Percentiles rank a stretch among this genome's conserved stretches.
Evolutionary conservation across 2,888 invertebrate genomes (phyloP).

Genomic region (Nephrocerus scutellatus): DNA sequence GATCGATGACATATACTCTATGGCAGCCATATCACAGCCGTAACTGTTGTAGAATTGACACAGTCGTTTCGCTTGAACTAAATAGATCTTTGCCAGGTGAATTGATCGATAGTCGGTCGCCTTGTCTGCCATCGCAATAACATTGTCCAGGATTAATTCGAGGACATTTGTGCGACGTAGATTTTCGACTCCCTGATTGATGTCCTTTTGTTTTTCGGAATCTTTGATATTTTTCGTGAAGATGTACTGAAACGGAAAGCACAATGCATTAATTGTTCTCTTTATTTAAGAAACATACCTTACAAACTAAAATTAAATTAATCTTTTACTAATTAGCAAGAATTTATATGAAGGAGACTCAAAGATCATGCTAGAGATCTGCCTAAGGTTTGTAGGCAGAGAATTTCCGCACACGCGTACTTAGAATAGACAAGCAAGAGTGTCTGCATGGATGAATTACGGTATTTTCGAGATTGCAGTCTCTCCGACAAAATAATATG

Average conservation of each 20-base stretch:
- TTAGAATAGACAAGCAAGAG: too few species aligned
- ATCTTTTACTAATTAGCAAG: too few species aligned
- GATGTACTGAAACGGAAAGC: constrained; percentile 26
- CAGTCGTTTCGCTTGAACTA: constrained; percentile 64
- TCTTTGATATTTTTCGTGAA: constrained; percentile 25
- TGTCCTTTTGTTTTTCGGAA: constrained; percentile 21
- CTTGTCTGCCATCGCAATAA: constrained; percentile 61
- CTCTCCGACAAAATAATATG: too few species aligned
- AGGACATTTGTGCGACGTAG: constrained; percentile 58
- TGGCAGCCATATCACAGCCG: constrained; percentile 52
- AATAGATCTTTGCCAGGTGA: constrained; percentile 58
- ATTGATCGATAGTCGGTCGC: constrained; percentile 57
- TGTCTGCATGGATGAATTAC: too few species aligned
- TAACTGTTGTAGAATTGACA: constrained; percentile 56
- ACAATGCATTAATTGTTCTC: too few species aligned
- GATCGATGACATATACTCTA: constrained; percentile 53
- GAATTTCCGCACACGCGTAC: too few species aligned
- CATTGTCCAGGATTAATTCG: constrained; percentile 65
- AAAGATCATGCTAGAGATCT: too few species aligned
- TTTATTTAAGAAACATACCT: constrained; percentile 4
- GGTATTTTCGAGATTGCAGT: too few species aligned
- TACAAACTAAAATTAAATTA: too few species aligned
- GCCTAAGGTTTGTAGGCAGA: too few species aligned
- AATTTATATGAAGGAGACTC: too few species aligned
- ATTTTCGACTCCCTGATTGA: constrained; percentile 50